A percentile compares a stretch with the other conserved stretches of the same genome.
phyloP scores from a whole-genome alignment of 2,113 vertebrate genomes.

The Numida meleagris region DNA sequence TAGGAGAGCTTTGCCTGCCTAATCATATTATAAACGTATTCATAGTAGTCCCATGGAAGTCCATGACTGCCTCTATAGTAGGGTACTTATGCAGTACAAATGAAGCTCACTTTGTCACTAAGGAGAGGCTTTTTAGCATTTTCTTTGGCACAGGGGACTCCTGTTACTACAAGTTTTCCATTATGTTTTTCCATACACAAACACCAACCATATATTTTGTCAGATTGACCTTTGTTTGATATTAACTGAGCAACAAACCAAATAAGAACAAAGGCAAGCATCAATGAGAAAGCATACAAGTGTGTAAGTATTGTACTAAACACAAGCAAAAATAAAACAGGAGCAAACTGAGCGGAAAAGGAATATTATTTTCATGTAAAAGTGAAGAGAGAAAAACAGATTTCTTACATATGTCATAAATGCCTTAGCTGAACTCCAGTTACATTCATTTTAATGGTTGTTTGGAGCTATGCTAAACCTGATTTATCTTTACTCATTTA shows the following conservation, averaged over 20 bases:
- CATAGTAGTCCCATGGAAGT: conserved; percentile 74
- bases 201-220: conserved; percentile 42
- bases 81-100: conserved; percentile 62
- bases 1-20: conserved; percentile 62
- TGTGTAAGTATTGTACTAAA: neutral
- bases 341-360: neutral
- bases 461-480: neutral
- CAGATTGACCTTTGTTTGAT: conserved; percentile 68
- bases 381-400: neutral
- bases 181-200: conserved; percentile 52
- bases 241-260: conserved; percentile 57
- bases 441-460: neutral
- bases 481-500: neutral
- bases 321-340: neutral
- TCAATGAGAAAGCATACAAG: neutral
- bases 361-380: neutral
- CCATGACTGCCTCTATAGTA: conserved; percentile 63
- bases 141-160: conserved; percentile 47
- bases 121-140: conserved; percentile 66
- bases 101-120: conserved; percentile 67
- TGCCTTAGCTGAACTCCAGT: neutral
- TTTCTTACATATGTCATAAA: neutral
- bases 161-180: conserved; percentile 50
- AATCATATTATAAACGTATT: conserved; percentile 78
- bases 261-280: conserved; percentile 21